phyloP scores from a whole-genome alignment of 2,888 invertebrate genomes.

The Gastrophysa polygoni region DNA sequence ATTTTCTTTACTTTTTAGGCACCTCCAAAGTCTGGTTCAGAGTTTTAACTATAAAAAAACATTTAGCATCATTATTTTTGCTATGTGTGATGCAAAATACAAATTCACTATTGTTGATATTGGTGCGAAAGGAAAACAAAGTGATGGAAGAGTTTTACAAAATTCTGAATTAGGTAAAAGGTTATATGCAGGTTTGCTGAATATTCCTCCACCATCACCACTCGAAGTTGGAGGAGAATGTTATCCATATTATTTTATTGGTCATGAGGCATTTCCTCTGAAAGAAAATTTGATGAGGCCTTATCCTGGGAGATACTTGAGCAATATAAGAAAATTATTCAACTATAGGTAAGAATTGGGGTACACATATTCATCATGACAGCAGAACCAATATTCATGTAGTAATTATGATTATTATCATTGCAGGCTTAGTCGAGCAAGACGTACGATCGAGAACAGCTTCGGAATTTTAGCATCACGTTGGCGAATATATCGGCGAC shows the following conservation, averaged over 20 bases:
- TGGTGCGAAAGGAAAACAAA: background rate
- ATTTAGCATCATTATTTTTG: background rate
- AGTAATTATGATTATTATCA: too few relatives aligned
- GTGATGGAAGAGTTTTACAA: background rate
- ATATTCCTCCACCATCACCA: background rate
- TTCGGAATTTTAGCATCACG: conserved; percentile 32
- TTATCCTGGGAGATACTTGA: too few relatives aligned
- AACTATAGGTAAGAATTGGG: too few relatives aligned
- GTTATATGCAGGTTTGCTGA: background rate
- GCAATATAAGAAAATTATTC: background rate
- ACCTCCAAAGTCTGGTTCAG: background rate
- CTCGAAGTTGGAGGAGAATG: background rate
- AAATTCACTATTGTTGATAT: background rate
- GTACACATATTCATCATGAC: too few relatives aligned
- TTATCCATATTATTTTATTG: background rate
- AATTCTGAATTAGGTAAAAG: background rate
- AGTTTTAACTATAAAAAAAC: background rate
- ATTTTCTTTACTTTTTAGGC: conserved; percentile 2
- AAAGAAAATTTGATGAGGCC: background rate
- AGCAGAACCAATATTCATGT: too few relatives aligned
- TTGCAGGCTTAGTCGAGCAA: conserved; percentile 24
- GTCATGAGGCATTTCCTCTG: background rate
- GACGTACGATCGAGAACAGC: conserved; percentile 32
- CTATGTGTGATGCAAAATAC: background rate
- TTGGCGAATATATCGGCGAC: conserved; percentile 30